Evolutionary conservation across 2,797 vertebrate species (phyloP), one percentile per base, ranked within the genome.

Genomic region (Phrynocephalus forsythii): DNA sequence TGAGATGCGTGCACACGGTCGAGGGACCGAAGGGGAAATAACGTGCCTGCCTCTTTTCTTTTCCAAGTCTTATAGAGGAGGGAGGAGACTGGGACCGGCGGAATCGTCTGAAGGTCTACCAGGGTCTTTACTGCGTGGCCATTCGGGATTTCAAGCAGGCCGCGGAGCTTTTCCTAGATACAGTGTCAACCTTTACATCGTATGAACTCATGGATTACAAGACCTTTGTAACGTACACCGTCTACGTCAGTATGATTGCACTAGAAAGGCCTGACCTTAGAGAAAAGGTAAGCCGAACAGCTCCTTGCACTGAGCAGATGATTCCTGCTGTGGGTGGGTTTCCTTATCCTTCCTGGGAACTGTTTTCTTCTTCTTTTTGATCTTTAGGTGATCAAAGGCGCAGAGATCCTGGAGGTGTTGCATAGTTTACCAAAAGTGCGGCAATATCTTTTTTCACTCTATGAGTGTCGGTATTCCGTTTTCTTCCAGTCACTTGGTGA

Each of bases 171-270:
- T 99, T 99, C 95, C 97, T 99, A 1, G 99, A 99, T 94, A 99
- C 99, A 0, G 99, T 99, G 28, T 99, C 99, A 3, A 99, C 99
- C 0, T 99, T 99, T 92, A 99, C 99, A n/a, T 99, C 99, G 33
- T 99, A 99, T 3, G 99, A 99, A 95, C 98, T 99, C 79, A 99
- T 99, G 99, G 99, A 99, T 96, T 99, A 99, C 96, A 99, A 99
- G 96, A 99, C 99, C 0, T 99, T 99, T 76, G 99, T 99, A 83
- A 99, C 99, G 0, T 99, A 99, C 90, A 99, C 99, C 0, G 99
- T 99, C 82, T 99, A 99, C 0, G 99, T 99, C 95, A 99, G 99
- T 96, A 99, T 99, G 99, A 99, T 99, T 1, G 99, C 99, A 0
- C 96, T 99, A 80, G 98, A 99, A 93, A 97, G 99, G 93, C 98